A percentile compares a stretch with the other conserved stretches of the same genome.
phyloP scores from a whole-genome alignment of 1,140 invertebrate genomes.

The Ditylenchus dipsaci region DNA sequence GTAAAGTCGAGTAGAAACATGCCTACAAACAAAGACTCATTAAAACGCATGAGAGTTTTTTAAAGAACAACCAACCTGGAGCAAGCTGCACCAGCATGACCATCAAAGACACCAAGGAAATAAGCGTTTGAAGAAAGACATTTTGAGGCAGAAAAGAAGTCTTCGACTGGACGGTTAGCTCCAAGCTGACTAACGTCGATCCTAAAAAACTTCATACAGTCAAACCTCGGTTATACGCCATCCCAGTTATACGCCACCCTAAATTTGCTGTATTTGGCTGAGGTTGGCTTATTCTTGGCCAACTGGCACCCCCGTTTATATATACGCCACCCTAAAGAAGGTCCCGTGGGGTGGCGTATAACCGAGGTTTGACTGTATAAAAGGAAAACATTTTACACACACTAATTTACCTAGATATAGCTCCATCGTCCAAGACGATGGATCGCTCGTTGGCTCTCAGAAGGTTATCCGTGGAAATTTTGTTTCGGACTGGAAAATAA shows the following conservation, averaged over 20 bases:
- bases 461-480: neutral
- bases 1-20: slow-evolving; percentile 51
- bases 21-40: slow-evolving; percentile 41
- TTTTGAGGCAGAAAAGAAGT: slow-evolving; percentile 56
- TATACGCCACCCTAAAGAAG: too few species aligned
- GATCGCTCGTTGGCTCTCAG: slow-evolving; percentile 3
- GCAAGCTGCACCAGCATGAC: slow-evolving; percentile 47
- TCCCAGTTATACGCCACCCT: too few species aligned
- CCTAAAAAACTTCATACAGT: slow-evolving; percentile 21
- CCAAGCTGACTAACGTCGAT: slow-evolving; percentile 53
- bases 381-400: too few species aligned
- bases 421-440: slow-evolving; percentile 4
- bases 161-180: slow-evolving; percentile 54
- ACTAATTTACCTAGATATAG: neutral
- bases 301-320: too few species aligned
- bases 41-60: slow-evolving; percentile 50
- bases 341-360: too few species aligned
- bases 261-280: too few species aligned
- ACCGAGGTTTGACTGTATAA: neutral
- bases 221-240: too few species aligned
- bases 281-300: too few species aligned
- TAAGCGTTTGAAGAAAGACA: slow-evolving; percentile 53
- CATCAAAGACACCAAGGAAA: slow-evolving; percentile 55
- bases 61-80: slow-evolving; percentile 9
- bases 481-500: neutral